These are phyloP conservation scores for Arothron firmamentum DNA, from an alignment of 2,113 vertebrate genomes.

Conservation along the genomic window DNA sequence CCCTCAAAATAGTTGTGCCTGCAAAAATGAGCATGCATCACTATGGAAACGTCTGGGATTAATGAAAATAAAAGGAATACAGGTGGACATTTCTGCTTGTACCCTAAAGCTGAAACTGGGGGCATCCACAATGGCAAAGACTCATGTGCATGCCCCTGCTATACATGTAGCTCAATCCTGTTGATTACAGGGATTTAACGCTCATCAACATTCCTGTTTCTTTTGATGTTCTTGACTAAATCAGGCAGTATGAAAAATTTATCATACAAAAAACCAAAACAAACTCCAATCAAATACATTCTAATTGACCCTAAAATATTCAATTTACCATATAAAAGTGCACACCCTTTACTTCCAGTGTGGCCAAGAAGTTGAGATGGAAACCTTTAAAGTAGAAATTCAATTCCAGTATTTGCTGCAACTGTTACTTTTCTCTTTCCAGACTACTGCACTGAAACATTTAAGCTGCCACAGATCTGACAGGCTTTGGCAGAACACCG, in stretches of 20 bases:
- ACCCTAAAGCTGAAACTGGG: conserved; percentile 36
- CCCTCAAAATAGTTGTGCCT: conserved; percentile 32
- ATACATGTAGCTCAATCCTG: not conserved
- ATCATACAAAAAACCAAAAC: not conserved
- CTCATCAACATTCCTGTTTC: conserved; percentile 1
- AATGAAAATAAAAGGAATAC: conserved; percentile 53
- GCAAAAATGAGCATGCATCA: conserved; percentile 44
- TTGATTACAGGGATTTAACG: conserved; percentile 11
- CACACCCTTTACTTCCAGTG: conserved; percentile 30
- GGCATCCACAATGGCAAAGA: conserved; percentile 26
- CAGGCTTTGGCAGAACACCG: conserved; percentile 63
- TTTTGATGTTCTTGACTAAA: conserved; percentile 1
- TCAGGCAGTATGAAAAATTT: not conserved
- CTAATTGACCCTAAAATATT: conserved; percentile 44
- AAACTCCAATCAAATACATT: conserved; percentile 22
- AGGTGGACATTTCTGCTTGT: conserved; percentile 58
- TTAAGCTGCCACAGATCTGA: conserved; percentile 60
- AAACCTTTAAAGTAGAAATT: conserved; percentile 57
- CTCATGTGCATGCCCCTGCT: not conserved
- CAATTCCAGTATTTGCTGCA: conserved; percentile 43
- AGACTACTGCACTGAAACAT: conserved; percentile 53
- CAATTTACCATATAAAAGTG: conserved; percentile 39
- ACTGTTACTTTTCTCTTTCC: conserved; percentile 57
- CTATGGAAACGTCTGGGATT: conserved; percentile 21
- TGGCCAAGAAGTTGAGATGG: conserved; percentile 23